Conservation (phyloP, 1,140 invertebrate species). For the Aphelenchoides fujianensis region DNA sequence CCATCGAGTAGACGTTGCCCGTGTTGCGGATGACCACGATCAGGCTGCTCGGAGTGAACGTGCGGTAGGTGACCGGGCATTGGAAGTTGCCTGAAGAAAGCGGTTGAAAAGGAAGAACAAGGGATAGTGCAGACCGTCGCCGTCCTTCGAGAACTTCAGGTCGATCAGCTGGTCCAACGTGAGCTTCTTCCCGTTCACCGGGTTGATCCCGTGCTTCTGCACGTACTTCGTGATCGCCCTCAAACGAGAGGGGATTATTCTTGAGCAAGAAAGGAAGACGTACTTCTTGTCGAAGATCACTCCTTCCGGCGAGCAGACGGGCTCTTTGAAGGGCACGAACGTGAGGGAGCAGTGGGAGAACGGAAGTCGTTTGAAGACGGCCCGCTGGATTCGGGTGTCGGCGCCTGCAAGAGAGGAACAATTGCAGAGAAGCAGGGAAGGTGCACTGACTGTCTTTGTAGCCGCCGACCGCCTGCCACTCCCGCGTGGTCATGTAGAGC, state of each 20-base stretch:
- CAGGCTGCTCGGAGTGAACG: constrained; percentile 89
- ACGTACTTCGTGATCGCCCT: constrained; percentile 79
- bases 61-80: constrained; percentile 90
- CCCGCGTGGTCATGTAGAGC: constrained; percentile 55
- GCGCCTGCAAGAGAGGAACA: constrained; percentile 44
- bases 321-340: constrained; percentile 84
- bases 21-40: constrained; percentile 85
- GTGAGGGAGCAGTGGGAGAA: constrained; percentile 78
- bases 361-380: constrained; percentile 83
- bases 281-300: constrained; percentile 77
- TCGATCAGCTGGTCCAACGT: constrained; percentile 82
- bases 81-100: constrained; percentile 71
- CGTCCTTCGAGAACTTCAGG: constrained; percentile 83
- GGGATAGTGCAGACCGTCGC: constrained; percentile 67
- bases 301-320: constrained; percentile 79
- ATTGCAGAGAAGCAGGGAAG: background rate
- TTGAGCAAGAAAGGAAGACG: constrained; percentile 64
- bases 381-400: constrained; percentile 56
- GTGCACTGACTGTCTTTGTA: constrained; percentile 53
- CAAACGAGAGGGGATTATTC: constrained; percentile 26
- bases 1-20: constrained; percentile 92
- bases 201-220: constrained; percentile 89
- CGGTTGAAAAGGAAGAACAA: constrained; percentile 37
- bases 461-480: constrained; percentile 61
- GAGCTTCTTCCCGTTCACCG: constrained; percentile 83